Evolutionary conservation across 2,888 invertebrate species (phyloP), one percentile per base, ranked within the genome.

Genomic region (Ischnus inquisitorius): DNA sequence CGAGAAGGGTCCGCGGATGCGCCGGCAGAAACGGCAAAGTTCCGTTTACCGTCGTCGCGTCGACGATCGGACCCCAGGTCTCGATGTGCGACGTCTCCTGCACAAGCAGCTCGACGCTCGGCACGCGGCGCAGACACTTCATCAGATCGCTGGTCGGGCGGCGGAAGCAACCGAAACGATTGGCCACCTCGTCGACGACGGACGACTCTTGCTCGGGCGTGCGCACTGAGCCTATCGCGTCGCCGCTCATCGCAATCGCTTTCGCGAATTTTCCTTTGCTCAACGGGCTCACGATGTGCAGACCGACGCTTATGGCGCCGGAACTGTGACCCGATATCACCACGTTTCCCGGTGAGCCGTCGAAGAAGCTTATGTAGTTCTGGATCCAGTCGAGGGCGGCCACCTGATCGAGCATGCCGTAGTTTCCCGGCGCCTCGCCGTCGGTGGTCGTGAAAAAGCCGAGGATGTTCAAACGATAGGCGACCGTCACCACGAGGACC

Each of bases 401-500:
- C 34, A 97, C 96, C 94, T 97, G 97, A 90, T 97, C 97, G 94
- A 97, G 94, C 85, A 97, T 94, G 0, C 97, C 97, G 87, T 95
- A 97, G 92, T 97, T 97, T 1, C 97, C 97, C 0, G 96, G 95
- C 4, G 97, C 96, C 92, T 96, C 97, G 5, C 96, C 95, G 90
- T 97, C 97, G 88, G 96, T 95, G 5, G 97, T 96, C 16, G 97
- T 96, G 90, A 97, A 96, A 92, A 97, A 97, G n/a, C 97, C 97
- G 88, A 97, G 96, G 85, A 97, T 96, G 92, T 96, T 97, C 65
- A 97, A 94, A 6, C 97, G 95, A 93, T 97, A 97, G 0, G 97
- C 96, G 54, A 97, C 95, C 1, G 97, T 96, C 6, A 97, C 96
- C 68, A 97, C 96, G 88, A 97, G 95, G 14, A 97, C 95, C 95